Evolutionary conservation across 2,113 vertebrate species (phyloP).

Genomic region (Erythrocebus patas): DNA sequence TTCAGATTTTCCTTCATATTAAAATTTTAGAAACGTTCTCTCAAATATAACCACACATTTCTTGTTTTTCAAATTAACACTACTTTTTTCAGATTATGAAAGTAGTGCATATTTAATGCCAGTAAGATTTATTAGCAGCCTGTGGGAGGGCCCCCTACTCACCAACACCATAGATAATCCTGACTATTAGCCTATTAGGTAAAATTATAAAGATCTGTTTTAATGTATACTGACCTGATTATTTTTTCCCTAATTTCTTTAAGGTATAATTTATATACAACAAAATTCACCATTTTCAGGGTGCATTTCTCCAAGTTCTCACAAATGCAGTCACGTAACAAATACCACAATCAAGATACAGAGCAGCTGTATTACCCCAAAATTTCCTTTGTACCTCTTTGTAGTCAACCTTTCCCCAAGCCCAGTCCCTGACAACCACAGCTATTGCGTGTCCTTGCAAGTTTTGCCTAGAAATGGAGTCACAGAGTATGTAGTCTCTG

Average conservation of each 20-base stretch:
- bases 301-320: not conserved
- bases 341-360: too few species aligned
- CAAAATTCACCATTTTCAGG: not conserved
- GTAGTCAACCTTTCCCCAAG: too few species aligned
- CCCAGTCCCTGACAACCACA: not conserved
- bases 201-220: not conserved
- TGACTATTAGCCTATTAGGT: not conserved
- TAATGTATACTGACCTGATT: not conserved
- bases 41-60: not conserved
- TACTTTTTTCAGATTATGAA: not conserved
- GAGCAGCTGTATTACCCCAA: not conserved
- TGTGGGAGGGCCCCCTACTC: not conserved
- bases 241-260: not conserved
- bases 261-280: not conserved
- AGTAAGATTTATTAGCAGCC: not conserved
- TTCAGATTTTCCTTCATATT: not conserved
- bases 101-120: not conserved
- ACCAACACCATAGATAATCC: not conserved
- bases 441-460: not conserved
- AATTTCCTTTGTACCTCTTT: not conserved
- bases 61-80: not conserved
- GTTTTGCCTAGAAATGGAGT: not conserved
- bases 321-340: fast-evolving
- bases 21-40: not conserved
- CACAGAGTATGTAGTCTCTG: not conserved